phyloP scores from a whole-genome alignment of 2,113 vertebrate genomes.

The Corynorhinus townsendii region DNA sequence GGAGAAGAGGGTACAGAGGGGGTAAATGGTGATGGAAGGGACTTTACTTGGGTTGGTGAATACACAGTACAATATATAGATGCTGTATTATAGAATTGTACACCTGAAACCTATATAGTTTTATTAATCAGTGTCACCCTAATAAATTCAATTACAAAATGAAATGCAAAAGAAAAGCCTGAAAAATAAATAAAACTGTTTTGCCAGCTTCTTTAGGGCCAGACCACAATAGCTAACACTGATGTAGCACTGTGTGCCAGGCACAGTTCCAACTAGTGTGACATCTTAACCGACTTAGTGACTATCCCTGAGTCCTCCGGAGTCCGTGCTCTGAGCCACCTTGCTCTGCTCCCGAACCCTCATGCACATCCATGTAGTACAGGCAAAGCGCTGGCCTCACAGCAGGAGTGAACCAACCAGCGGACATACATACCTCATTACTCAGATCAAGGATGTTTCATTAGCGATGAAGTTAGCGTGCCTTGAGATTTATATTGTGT shows the following conservation, averaged over 20 bases:
- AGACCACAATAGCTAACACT: neutral
- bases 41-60: too few species aligned
- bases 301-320: neutral
- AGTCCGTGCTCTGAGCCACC: neutral
- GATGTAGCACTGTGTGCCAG: neutral
- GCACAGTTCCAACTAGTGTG: neutral
- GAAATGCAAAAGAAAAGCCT: too few species aligned
- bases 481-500: neutral
- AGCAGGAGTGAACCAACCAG: neutral
- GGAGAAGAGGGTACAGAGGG: too few species aligned
- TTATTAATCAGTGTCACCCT: too few species aligned
- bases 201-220: too few species aligned
- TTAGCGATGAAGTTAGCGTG: neutral
- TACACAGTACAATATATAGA: too few species aligned
- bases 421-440: accelerated
- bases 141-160: too few species aligned
- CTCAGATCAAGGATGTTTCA: neutral
- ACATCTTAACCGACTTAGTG: neutral
- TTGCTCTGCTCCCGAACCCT: neutral
- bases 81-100: too few species aligned
- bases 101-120: too few species aligned
- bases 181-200: neutral
- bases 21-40: too few species aligned
- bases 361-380: neutral
- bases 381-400: neutral